Conservation (phyloP, 2,797 vertebrate species). For the Cossypha polioptera region DNA sequence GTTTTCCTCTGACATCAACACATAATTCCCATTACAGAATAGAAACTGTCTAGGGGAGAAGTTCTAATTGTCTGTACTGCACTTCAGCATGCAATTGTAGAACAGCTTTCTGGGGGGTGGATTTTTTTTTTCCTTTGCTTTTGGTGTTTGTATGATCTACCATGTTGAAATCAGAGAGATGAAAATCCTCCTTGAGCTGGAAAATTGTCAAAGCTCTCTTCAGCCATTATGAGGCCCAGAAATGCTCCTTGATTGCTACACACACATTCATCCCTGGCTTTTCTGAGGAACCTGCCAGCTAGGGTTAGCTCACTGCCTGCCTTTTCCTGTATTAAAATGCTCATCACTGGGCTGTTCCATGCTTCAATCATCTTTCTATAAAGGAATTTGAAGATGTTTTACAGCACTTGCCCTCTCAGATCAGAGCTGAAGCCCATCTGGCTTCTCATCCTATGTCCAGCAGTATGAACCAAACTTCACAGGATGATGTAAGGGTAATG, state of each 20-base stretch:
- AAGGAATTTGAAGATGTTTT: not conserved
- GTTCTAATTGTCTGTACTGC: not conserved
- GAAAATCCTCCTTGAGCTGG: not conserved
- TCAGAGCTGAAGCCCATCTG: not conserved
- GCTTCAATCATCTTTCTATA: not conserved
- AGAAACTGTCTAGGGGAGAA: not conserved
- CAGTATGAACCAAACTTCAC: not conserved
- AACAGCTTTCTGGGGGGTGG: accelerated
- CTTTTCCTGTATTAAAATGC: not conserved
- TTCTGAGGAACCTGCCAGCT: not conserved
- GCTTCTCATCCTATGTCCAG: not conserved
- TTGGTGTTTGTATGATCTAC: not conserved
- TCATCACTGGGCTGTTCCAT: not conserved
- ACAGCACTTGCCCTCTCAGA: not conserved
- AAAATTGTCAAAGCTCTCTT: not conserved
- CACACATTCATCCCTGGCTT: not conserved
- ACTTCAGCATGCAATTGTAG: not conserved
- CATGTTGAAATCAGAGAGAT: not conserved
- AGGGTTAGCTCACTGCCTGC: not conserved
- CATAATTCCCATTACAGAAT: not conserved
- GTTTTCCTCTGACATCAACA: not conserved
- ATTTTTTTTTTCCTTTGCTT: not conserved
- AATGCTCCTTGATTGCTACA: not conserved
- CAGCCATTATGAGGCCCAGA: not conserved
- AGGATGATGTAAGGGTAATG: not conserved